Base-by-base conservation (phyloP, 2,113 vertebrate genomes). In the Scopus umbretta region DNA sequence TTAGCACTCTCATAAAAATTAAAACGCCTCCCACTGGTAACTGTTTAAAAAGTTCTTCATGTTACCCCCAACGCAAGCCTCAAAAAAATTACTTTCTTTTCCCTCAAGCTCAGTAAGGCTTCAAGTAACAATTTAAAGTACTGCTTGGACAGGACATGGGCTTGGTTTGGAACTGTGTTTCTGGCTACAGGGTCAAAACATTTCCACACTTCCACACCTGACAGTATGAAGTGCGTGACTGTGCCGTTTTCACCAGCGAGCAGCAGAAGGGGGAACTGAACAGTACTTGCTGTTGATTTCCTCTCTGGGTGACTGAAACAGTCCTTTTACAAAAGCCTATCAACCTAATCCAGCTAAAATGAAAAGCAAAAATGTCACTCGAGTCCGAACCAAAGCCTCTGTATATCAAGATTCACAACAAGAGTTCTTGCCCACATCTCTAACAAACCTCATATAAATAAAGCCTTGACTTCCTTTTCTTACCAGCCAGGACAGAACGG, bases 281-380 rank as follows among this genome's bases (percentile, higher is more conserved):
- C 78, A 80, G 74, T 13, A 49, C 38, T 78, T 55, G 42, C 92
- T 91, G 67, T 20, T 53, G 53, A 20, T 43, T 88, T 66, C 92
- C 91, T 78, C 93, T 85, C n/a, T 81, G 90, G 94, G 91, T 96
- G 92, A 91, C 81, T 40, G 81, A 91, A 95, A 93, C 92, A 91
- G 86, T 80, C 92, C 87, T 94, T 96, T 95, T 89, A 97, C 95
- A 80, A 91, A 91, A 94, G 95, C 94, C 97, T 95, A 94, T 95
- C 97, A 91, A 91, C 34, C 86, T 89, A 94, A 94, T 49, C 91
- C 95, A 88, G 94, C 73, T 94, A 87, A 88, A 97, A 95, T 7
- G 9, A 80, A 96, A 95, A 93, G 84, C 71, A 94, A 96, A 96
- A 92, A 49, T 10, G 22, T 45, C 90, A 71, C 92, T 92, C 9